phyloP scores from a whole-genome alignment of 2,797 vertebrate genomes.

The Avahi laniger region DNA sequence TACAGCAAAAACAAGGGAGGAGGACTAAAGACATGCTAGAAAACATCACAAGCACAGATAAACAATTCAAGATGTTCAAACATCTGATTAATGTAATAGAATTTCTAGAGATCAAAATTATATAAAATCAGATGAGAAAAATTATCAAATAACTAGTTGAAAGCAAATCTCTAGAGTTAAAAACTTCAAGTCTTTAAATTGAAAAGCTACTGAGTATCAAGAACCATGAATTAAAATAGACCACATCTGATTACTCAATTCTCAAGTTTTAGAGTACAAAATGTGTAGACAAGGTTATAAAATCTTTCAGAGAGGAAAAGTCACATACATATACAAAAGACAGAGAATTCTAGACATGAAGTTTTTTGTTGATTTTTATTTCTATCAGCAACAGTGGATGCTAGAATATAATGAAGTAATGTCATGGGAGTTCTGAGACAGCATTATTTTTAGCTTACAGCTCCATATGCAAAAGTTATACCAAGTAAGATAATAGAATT shows the following conservation, averaged over 20 bases:
- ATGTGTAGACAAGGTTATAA: neutral
- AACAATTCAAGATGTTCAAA: neutral
- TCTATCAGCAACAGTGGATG: neutral
- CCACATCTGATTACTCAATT: neutral
- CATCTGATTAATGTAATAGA: neutral
- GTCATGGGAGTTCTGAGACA: neutral
- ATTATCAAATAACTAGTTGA: neutral
- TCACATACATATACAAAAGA: neutral
- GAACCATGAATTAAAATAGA: neutral
- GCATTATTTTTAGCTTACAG: neutral
- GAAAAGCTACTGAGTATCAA: neutral
- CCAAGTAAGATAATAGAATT: neutral
- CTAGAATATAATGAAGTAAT: neutral
- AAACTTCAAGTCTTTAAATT: neutral
- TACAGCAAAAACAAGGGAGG: neutral
- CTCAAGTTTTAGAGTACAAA: neutral
- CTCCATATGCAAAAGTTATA: neutral
- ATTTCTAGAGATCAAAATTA: neutral
- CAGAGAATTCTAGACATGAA: neutral
- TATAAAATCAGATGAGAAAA: neutral
- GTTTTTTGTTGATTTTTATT: neutral
- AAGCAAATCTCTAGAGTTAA: neutral
- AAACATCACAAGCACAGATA: neutral
- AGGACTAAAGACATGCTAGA: neutral
- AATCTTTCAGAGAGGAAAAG: neutral